phyloP scores from a whole-genome alignment of 2,797 vertebrate species.

The Falco naumanni region DNA sequence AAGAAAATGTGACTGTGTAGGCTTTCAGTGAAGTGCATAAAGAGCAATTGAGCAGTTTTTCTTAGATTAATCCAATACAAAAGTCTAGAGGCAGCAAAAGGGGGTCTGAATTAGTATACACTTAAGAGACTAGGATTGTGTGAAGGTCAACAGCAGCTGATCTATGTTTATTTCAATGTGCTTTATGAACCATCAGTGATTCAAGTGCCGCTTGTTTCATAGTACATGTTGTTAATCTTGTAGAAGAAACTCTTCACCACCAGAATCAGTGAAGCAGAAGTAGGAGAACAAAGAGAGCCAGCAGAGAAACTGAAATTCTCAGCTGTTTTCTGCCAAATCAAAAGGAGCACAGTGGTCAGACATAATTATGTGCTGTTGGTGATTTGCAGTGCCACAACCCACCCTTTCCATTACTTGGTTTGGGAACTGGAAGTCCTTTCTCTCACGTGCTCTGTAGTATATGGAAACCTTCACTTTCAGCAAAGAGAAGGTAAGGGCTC shows the following conservation, averaged over 20 bases:
- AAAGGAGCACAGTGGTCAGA: not conserved
- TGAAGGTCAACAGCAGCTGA: not conserved
- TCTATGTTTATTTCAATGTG: not conserved
- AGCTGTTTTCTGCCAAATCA: not conserved
- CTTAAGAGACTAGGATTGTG: not conserved
- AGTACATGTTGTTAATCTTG: not conserved
- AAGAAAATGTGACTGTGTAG: not conserved
- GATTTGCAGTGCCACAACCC: not conserved
- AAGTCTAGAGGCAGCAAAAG: not conserved
- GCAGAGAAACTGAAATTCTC: not conserved
- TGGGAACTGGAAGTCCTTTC: not conserved
- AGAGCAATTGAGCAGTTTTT: not conserved
- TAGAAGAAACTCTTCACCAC: not conserved
- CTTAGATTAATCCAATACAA: not conserved
- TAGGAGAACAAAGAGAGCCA: not conserved
- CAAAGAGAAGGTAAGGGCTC: not conserved
- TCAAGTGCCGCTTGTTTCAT: not conserved
- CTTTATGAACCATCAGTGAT: not conserved
- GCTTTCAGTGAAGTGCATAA: not conserved
- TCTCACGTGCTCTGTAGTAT: not conserved
- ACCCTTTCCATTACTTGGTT: not conserved
- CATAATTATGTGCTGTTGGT: not conserved
- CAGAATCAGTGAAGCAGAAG: not conserved
- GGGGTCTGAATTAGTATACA: not conserved
- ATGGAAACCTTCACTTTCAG: not conserved